These are phyloP conservation scores for Battus philenor DNA, from an alignment of 1,140 invertebrate species.

Conservation along the genomic window DNA sequence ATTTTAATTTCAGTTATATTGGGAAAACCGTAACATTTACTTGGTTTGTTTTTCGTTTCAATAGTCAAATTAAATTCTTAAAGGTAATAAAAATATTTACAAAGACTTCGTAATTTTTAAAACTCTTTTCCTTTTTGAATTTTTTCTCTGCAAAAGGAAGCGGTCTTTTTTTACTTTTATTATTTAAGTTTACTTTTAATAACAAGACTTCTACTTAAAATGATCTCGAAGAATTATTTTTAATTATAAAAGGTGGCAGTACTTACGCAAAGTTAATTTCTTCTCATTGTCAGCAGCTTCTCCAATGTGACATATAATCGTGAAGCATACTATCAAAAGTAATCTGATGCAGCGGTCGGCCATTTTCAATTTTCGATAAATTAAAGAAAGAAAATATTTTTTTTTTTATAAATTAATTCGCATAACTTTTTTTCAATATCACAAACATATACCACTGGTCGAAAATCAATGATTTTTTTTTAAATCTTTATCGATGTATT, in stretches of 20 bases:
- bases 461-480: conserved; percentile 10
- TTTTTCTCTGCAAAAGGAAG: too few species aligned
- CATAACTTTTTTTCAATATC: conserved; percentile 10
- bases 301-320: conserved; percentile 43
- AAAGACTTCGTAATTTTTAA: too few species aligned
- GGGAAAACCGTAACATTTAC: too few species aligned
- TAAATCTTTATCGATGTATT: conserved; percentile 22
- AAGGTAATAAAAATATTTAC: too few species aligned
- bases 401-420: conserved; percentile 11
- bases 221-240: too few species aligned
- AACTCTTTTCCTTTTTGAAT: too few species aligned
- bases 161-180: too few species aligned
- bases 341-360: conserved; percentile 37
- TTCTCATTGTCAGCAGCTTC: conserved; percentile 53
- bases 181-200: too few species aligned
- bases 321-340: conserved; percentile 44
- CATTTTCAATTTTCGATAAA: conserved; percentile 37
- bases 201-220: too few species aligned
- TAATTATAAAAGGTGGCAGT: conserved; percentile 17
- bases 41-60: too few species aligned
- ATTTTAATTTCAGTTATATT: too few species aligned
- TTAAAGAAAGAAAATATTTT: background rate
- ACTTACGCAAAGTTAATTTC: conserved; percentile 48
- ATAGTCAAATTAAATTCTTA: too few species aligned
- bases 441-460: background rate